Percentiles rank a stretch among this genome's conserved stretches.
phyloP scores from a whole-genome alignment of 23 tunicate species.

The Ascidia mentula region DNA sequence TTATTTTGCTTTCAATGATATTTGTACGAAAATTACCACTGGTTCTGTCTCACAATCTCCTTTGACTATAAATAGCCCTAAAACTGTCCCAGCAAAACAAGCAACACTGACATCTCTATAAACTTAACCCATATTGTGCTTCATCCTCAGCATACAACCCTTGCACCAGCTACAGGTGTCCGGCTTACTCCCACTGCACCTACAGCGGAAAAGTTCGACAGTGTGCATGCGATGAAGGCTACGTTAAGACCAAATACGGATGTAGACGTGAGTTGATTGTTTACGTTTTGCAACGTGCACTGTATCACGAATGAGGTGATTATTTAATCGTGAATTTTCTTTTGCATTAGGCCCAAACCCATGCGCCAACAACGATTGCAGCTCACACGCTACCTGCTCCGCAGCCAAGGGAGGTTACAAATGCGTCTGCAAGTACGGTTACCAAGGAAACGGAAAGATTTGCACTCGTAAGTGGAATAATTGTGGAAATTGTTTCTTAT shows the following conservation, averaged over 20 bases:
- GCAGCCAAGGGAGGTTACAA: neutral
- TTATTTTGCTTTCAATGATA: too few relatives aligned
- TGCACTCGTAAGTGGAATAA: conserved; percentile 10
- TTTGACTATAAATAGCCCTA: too few relatives aligned
- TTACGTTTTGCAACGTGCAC: neutral
- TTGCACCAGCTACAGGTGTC: neutral
- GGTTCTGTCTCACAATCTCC: too few relatives aligned
- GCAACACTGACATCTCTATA: too few relatives aligned
- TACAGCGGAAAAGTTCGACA: neutral
- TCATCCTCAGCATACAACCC: neutral
- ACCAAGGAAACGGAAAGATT: neutral
- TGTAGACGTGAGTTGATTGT: neutral
- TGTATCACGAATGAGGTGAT: neutral
- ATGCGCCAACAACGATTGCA: neutral
- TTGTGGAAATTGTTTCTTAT: too few relatives aligned
- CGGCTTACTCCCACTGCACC: neutral
- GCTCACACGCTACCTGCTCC: neutral
- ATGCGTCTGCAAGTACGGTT: conserved; percentile 14
- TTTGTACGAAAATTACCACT: too few relatives aligned
- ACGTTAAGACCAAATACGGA: neutral
- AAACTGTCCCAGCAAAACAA: too few relatives aligned
- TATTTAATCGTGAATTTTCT: neutral
- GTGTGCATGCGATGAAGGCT: neutral
- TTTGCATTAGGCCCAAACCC: conserved; percentile 8
- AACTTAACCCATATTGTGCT: neutral